A percentile compares a stretch with the other conserved stretches of the same genome.
phyloP scores from a whole-genome alignment of 64 coral and sea anemone species.

The Montipora foliosa region DNA sequence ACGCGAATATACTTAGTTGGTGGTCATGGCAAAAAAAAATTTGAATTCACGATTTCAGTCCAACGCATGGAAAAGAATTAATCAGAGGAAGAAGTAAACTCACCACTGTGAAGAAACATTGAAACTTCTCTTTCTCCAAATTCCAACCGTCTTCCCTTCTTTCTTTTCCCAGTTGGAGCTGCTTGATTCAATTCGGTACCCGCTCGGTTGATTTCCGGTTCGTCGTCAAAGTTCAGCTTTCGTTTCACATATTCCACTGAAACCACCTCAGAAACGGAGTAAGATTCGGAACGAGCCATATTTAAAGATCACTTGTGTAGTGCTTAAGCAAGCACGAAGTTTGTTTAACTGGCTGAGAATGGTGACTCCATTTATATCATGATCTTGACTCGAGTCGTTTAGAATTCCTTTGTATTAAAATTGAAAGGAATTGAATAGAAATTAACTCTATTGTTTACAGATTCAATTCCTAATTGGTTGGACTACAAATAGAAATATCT shows the following conservation, averaged over 20 bases:
- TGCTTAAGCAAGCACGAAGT: too few species aligned
- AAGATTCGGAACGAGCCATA: background rate
- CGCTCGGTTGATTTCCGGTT: background rate
- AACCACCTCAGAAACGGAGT: background rate
- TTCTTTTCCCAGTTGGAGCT: background rate
- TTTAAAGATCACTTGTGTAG: background rate
- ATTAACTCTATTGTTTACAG: too few species aligned
- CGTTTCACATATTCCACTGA: background rate
- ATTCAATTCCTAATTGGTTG: too few species aligned
- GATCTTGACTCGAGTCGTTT: too few species aligned
- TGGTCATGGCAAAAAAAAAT: too few species aligned
- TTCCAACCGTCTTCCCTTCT: conserved; percentile 6
- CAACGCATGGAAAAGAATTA: background rate
- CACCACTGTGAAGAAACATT: background rate
- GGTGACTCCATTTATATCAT: too few species aligned
- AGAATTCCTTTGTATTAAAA: too few species aligned
- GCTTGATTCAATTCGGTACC: background rate
- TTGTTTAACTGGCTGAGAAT: too few species aligned
- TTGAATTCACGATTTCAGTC: background rate
- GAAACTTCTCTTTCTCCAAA: background rate
- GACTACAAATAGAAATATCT: too few species aligned
- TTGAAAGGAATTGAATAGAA: too few species aligned
- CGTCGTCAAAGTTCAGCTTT: conserved; percentile 12
- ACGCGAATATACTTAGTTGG: too few species aligned
- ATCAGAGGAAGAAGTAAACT: background rate